Percentiles rank a stretch among this genome's conserved stretches.
Conservation (phyloP, 2,113 vertebrate genomes). For the Podiceps cristatus region DNA sequence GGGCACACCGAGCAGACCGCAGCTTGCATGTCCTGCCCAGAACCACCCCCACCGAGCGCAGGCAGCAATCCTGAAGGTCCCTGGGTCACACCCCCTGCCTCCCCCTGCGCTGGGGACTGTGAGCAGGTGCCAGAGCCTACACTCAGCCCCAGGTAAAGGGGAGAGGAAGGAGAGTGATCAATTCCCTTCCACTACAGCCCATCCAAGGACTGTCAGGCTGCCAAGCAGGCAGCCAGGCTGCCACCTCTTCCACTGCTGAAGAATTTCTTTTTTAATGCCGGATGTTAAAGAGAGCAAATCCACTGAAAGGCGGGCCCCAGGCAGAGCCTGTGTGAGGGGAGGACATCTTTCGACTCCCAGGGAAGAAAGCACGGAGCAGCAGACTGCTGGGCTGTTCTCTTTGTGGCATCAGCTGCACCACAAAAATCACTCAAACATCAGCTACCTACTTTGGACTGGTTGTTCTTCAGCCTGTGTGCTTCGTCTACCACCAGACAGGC, state of each 20-base stretch:
- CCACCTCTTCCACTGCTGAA: not conserved
- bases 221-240: not conserved
- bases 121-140: not conserved
- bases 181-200: not conserved
- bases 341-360: not conserved
- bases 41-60: not conserved
- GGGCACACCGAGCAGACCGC: rapidly evolving
- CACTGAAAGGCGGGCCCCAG: rapidly evolving
- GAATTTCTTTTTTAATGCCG: not conserved
- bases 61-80: not conserved
- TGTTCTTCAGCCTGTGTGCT: slow-evolving; percentile 97
- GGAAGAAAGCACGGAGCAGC: not conserved
- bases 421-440: not conserved
- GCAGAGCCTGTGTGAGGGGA: not conserved
- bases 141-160: not conserved
- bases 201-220: not conserved
- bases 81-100: not conserved
- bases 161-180: not conserved
- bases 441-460: slow-evolving; percentile 93
- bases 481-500: slow-evolving; percentile 97
- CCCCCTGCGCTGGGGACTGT: not conserved
- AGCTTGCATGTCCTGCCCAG: not conserved
- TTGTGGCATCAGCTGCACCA: not conserved
- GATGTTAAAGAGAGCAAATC: not conserved
- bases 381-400: rapidly evolving